These are phyloP conservation scores for Anniella stebbinsi DNA, from an alignment of 2,797 vertebrate species.

Conservation along the genomic window DNA sequence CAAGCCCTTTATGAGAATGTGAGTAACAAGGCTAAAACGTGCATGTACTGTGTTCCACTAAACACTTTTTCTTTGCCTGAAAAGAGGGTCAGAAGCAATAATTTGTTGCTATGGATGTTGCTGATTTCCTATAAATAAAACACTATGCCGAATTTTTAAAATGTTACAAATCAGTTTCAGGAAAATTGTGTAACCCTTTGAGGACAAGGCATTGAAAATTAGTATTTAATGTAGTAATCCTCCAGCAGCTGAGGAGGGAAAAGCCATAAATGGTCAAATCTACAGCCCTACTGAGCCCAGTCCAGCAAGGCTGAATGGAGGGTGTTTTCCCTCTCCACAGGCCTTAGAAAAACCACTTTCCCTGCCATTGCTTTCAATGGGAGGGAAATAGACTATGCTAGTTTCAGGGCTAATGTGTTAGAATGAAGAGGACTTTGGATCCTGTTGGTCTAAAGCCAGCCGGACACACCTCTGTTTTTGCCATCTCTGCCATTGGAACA, in stretches of 20 bases:
- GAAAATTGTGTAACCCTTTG: not conserved
- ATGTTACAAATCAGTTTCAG: not conserved
- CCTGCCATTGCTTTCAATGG: not conserved
- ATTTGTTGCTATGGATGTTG: not conserved
- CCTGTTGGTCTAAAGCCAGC: no score
- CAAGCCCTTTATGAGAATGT: constrained; percentile 98
- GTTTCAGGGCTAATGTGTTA: no score
- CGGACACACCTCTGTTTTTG: no score
- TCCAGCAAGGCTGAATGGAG: not conserved
- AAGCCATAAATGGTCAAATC: not conserved
- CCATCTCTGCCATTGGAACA: no score
- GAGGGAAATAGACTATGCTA: no score
- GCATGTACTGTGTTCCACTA: constrained; percentile 12
- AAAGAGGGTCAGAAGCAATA: not conserved
- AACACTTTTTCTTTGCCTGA: constrained; percentile 34
- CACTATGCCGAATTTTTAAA: not conserved
- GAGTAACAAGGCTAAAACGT: constrained; percentile 80
- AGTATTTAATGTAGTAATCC: not conserved
- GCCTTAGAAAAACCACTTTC: not conserved
- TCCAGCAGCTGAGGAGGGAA: not conserved
- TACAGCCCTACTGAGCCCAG: not conserved
- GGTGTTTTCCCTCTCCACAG: not conserved
- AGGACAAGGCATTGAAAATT: constrained; percentile 15
- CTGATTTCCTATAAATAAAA: not conserved
- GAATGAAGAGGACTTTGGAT: no score